These are phyloP conservation scores for Selene dorsalis DNA, from an alignment of 2,797 vertebrate genomes.

Conservation along the genomic window DNA sequence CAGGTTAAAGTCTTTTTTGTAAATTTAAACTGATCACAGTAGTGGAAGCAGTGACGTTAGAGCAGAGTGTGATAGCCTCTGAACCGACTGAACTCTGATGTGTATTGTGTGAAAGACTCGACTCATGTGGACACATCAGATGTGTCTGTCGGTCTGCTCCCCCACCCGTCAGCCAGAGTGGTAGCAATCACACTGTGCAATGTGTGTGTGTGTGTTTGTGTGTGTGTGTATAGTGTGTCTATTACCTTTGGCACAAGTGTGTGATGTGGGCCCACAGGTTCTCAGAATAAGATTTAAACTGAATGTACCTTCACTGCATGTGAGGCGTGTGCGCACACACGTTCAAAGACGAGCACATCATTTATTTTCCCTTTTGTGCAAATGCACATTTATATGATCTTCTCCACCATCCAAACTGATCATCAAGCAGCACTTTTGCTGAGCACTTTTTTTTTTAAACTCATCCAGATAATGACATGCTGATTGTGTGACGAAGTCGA, in stretches of 20 bases:
- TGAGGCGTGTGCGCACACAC: not conserved
- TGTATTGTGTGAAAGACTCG: not conserved
- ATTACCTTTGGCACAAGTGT: constrained; percentile 22
- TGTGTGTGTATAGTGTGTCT: not conserved
- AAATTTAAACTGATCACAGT: not conserved
- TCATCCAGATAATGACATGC: constrained; percentile 1
- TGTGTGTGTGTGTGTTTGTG: not conserved
- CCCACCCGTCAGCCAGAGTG: not conserved
- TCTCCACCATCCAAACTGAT: not conserved
- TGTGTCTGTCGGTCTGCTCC: not conserved
- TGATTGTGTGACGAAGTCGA: constrained; percentile 19
- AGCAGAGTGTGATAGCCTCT: not conserved
- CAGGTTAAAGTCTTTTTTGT: not conserved
- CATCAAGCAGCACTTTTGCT: not conserved
- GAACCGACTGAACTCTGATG: not conserved
- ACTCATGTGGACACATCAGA: not conserved
- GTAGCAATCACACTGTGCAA: not conserved
- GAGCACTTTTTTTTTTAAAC: not conserved
- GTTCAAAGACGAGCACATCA: too few relatives aligned
- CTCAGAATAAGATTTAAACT: constrained; percentile 54
- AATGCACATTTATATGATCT: not conserved
- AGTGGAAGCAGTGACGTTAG: not conserved
- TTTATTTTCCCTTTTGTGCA: not conserved
- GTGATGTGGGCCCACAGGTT: constrained; percentile 50
- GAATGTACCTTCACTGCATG: constrained; percentile 24